Evolutionary conservation across 2,113 vertebrate genomes (phyloP).

Genomic region (Mastomys natalensis): DNA sequence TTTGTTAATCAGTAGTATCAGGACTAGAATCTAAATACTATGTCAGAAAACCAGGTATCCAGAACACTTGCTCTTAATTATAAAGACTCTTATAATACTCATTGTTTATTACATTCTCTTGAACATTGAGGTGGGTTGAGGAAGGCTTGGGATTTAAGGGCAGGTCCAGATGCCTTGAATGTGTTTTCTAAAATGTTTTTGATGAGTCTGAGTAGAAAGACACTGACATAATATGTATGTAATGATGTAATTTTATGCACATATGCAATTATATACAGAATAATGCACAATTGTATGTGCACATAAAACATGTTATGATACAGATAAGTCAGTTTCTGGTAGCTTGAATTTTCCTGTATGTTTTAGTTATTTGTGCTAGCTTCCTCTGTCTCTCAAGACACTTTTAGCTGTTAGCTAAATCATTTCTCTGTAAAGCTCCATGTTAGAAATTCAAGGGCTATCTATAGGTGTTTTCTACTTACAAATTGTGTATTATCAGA

Average conservation of each 20-base stretch:
- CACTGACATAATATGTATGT: not conserved
- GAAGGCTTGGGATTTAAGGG: not conserved
- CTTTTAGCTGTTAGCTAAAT: conserved; percentile 35
- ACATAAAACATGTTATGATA: not conserved
- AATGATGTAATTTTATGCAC: not conserved
- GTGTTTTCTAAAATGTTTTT: conserved; percentile 14
- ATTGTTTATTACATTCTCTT: not conserved
- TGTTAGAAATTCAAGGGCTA: conserved; percentile 25
- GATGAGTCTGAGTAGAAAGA: conserved; percentile 12
- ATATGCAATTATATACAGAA: not conserved
- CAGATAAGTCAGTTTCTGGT: not conserved
- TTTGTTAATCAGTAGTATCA: conserved; percentile 40
- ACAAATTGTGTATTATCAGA: conserved; percentile 27
- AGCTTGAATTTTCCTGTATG: not conserved
- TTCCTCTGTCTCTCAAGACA: conserved; percentile 26
- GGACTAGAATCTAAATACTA: conserved; percentile 28
- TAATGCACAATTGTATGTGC: not conserved
- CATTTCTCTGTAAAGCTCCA: conserved; percentile 46
- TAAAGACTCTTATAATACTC: not conserved
- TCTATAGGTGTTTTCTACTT: conserved; percentile 3
- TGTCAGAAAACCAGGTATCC: not conserved
- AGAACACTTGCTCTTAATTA: not conserved
- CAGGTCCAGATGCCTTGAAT: not conserved
- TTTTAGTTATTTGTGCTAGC: conserved; percentile 30
- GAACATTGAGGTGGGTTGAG: not conserved